These are phyloP conservation scores for Diaphora mendica DNA, from an alignment of 2,888 invertebrate species.

Conservation along the genomic window DNA sequence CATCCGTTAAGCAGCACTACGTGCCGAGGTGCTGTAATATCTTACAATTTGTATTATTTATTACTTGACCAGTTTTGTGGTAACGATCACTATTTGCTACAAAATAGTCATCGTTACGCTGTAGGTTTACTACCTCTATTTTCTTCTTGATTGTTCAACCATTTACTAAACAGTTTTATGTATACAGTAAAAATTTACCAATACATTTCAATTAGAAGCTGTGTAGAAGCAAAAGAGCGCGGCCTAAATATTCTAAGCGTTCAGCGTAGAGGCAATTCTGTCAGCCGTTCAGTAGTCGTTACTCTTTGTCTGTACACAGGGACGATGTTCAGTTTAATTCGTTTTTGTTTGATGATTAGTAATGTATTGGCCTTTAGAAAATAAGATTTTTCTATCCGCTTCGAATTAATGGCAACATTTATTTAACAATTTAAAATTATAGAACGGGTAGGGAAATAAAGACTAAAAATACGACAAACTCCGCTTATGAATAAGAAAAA, in stretches of 20 bases:
- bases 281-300: constrained; percentile 72
- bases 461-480: background rate
- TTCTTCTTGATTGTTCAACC: background rate
- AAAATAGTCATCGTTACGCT: background rate
- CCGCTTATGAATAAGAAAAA: background rate
- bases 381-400: constrained; percentile 54
- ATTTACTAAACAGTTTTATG: constrained; percentile 51
- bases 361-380: constrained; percentile 61
- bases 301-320: constrained; percentile 70
- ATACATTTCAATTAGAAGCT: constrained; percentile 53
- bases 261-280: constrained; percentile 41
- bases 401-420: constrained; percentile 32
- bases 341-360: constrained; percentile 73
- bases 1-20: constrained; percentile 25
- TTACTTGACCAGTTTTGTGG: constrained; percentile 53
- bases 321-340: constrained; percentile 81
- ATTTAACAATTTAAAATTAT: constrained; percentile 9
- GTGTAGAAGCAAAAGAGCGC: constrained; percentile 61
- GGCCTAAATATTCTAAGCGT: constrained; percentile 68
- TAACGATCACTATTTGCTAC: too few relatives aligned
- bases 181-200: background rate
- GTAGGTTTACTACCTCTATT: background rate
- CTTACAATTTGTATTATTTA: constrained; percentile 59
- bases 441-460: background rate
- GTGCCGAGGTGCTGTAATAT: constrained; percentile 49